Base-by-base conservation (phyloP, 2,888 invertebrate species). In the Uropetala carovei region DNA sequence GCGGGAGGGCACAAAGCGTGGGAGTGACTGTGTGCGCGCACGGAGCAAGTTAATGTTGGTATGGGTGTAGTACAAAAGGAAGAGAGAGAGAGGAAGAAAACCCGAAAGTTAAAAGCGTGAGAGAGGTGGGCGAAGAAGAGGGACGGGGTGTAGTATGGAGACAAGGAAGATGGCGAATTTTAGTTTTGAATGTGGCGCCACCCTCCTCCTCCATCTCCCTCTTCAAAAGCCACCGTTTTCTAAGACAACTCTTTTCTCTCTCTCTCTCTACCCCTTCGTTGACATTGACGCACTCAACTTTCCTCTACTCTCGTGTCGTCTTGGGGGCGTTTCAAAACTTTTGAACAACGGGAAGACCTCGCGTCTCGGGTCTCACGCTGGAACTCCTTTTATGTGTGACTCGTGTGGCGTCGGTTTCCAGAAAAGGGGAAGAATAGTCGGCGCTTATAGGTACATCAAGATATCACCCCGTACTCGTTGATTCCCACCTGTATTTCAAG, bases 1-100 rank as follows among this genome's bases (percentile, higher is more conserved):
- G 89, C 89, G 60, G 83, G 83, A 14, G 56, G 43, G 60, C 86
- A 89, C 89, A 64, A 68, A 89, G 89, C 64, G 89, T 89, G 89
- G 89, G 89, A 43, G 89, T 89, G 89, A 30, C 27, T 64, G 83
- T 57, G 83, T 64, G 86, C 16, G 43, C 30, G 86, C 18, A 43
- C 43, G 43, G 43, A 5, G 43, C 43, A 43, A 43, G 43, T 43
- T 43, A 59, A 57, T 27, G 59, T 22, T n/a, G 16, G 43, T 85
- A 5, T 82, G 30, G 11, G 60, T 60, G 89, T 89, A 64, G 64
- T 64, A 89, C 89, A 89, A 89, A 89, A 89, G 89, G 64, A 60
- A 64, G 18, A 64, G 10, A 64, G 64, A 64, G 64, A 64, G 85
- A 57, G 85, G 2, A 59, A 27, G 86, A 60, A 16, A 86, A 57